Base-by-base conservation (phyloP, 2,797 vertebrate species). In the Enteromius viviparus region DNA sequence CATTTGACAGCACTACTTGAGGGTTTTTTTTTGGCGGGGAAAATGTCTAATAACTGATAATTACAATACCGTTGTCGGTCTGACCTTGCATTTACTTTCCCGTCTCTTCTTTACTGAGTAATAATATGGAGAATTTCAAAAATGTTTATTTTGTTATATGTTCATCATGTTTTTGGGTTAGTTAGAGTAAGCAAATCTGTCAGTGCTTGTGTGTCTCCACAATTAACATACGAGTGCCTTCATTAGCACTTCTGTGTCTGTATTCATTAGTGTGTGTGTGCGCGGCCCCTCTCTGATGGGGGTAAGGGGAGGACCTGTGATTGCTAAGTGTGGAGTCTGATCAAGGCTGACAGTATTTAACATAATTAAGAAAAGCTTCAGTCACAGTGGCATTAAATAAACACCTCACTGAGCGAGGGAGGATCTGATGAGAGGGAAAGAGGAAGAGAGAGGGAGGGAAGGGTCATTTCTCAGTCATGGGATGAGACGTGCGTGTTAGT, bases 291-390 rank as follows among this genome's bases (percentile, higher is more conserved):
- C 40, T 26, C 82, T 89, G 85, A 87, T 85, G 81, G 80, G 79
- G 80, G 84, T 88, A 85, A 87, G 72, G 81, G 79, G 81, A 87
- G 84, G 87, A 85, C 87, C 87, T 87, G 83, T 85, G 80, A 85
- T 87, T 84, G 87, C 78, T 80, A 76, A 78, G 81, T 80, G 75
- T 83, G 75, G 89, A 89, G 80, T 82, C 83, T 90, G 89, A 91
- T 88, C 75, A 80, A 82, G 78, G 79, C 86, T 88, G 90, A 89
- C 89, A 86, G 86, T 89, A 88, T 88, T 89, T 90, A 91, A 91
- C 79, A 89, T 88, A 87, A 89, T 91, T 91, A 90, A 87, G 86
- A 88, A 89, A 90, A 86, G 83, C 88, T 87, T 90, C 88, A 89
- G 88, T 89, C 89, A 89, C 85, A 74, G 87, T 86, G 80, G 80